Evolutionary conservation across 1,140 invertebrate species (phyloP).

Genomic region (Drosophila guanche): DNA sequence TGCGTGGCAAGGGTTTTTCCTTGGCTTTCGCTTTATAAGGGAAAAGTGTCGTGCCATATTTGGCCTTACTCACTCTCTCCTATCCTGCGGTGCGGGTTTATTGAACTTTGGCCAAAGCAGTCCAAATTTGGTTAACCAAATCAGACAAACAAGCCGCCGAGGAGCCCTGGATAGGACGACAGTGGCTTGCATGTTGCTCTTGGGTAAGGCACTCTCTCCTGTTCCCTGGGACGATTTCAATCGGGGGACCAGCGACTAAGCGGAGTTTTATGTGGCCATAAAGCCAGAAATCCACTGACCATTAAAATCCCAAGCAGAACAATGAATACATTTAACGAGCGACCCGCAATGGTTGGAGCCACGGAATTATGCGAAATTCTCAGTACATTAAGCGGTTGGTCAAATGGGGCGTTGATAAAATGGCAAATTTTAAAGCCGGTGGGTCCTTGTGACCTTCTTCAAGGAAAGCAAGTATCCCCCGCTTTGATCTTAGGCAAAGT

Average conservation of each 20-base stretch:
- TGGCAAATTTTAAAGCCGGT: slow-evolving; percentile 16
- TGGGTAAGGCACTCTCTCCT: no score
- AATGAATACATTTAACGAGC: slow-evolving; percentile 45
- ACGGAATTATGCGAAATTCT: slow-evolving; percentile 57
- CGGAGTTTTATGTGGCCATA: background rate
- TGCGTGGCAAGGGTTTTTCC: slow-evolving; percentile 37
- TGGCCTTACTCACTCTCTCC: background rate
- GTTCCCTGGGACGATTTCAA: no score
- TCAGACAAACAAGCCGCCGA: slow-evolving; percentile 11
- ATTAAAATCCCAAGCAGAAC: slow-evolving; percentile 23
- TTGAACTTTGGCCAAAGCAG: slow-evolving; percentile 46
- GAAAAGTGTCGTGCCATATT: slow-evolving; percentile 36
- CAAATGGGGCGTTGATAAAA: slow-evolving; percentile 8
- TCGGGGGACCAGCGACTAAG: no score
- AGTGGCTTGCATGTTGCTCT: background rate
- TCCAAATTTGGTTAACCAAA: slow-evolving; percentile 13
- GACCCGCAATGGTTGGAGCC: slow-evolving; percentile 32
- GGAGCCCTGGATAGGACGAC: no score
- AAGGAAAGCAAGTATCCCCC: slow-evolving; percentile 57
- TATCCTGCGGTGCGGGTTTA: slow-evolving; percentile 47
- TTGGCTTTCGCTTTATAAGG: background rate
- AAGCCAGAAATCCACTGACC: slow-evolving; percentile 1
- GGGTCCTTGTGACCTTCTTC: slow-evolving; percentile 65
- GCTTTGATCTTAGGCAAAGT: slow-evolving; percentile 5
- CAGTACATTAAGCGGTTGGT: slow-evolving; percentile 39